A percentile compares a stretch with the other conserved stretches of the same genome.
phyloP scores from a whole-genome alignment of 2,888 invertebrate species.

The Ornithoptera alexandrae region DNA sequence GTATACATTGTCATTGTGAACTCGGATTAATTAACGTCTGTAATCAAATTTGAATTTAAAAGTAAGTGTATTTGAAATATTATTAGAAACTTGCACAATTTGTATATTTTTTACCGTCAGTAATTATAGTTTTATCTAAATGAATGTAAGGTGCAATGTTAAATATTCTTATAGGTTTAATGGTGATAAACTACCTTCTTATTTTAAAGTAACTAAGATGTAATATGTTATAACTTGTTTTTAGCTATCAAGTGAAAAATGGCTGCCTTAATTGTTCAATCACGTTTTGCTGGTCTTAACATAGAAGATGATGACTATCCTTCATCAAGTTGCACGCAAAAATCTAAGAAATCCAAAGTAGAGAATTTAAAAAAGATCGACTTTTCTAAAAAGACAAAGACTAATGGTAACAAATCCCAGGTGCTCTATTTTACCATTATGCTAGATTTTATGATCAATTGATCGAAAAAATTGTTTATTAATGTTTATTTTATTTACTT shows the following conservation, averaged over 20 bases:
- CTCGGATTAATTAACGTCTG: constrained; percentile 3
- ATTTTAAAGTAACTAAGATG: not conserved
- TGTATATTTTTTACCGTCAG: not conserved
- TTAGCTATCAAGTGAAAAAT: constrained; percentile 53
- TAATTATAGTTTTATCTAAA: not conserved
- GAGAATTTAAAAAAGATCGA: constrained; percentile 56
- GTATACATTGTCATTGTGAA: constrained; percentile 9
- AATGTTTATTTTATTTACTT: not conserved
- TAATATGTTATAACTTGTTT: not conserved
- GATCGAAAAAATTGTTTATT: not conserved
- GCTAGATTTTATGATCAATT: not conserved
- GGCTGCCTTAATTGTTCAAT: constrained; percentile 84
- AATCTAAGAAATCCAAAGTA: constrained; percentile 63
- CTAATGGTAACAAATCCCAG: constrained; percentile 51
- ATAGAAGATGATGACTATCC: constrained; percentile 85
- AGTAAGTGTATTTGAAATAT: constrained; percentile 1
- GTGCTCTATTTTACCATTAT: constrained; percentile 32
- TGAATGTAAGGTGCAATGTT: not conserved
- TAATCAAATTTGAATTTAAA: constrained; percentile 9
- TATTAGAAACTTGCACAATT: not conserved
- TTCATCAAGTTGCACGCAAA: constrained; percentile 52
- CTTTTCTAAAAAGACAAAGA: constrained; percentile 58
- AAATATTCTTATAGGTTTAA: not conserved
- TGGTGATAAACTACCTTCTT: not conserved
- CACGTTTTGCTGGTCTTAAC: constrained; percentile 86